Percentiles rank a stretch among this genome's conserved stretches.
Evolutionary conservation across 2,888 invertebrate genomes (phyloP).

Genomic region (Drosophila limbata): DNA sequence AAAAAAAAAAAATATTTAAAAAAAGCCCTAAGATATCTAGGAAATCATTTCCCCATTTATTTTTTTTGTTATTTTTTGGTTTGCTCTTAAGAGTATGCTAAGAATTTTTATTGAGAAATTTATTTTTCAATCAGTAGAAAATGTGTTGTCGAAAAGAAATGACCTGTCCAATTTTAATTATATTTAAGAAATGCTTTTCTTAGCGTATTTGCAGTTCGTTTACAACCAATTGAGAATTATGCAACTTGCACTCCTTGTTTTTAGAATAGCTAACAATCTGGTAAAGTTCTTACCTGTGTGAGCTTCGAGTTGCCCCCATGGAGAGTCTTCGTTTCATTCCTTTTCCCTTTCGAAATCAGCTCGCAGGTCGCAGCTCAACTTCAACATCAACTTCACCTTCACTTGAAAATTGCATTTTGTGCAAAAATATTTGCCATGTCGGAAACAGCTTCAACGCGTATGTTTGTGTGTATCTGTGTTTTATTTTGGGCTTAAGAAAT

Average conservation of each 20-base stretch:
- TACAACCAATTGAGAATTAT: background rate
- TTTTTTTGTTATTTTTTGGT: no score
- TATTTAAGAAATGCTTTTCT: background rate
- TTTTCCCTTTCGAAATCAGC: conserved; percentile 3
- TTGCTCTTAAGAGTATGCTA: background rate
- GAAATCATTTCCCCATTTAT: background rate
- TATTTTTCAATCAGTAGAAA: no score
- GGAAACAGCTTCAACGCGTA: conserved; percentile 42
- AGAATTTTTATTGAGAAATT: background rate
- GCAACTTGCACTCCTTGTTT: conserved; percentile 30
- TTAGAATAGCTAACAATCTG: conserved; percentile 65
- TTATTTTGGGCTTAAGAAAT: conserved; percentile 35
- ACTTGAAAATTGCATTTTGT: conserved; percentile 75
- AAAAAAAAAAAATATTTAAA: background rate
- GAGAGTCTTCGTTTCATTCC: background rate
- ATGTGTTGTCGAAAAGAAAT: no score
- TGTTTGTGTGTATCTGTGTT: background rate
- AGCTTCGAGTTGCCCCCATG: conserved; percentile 20
- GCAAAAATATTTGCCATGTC: conserved; percentile 62
- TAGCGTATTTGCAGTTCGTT: conserved; percentile 26
- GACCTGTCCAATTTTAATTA: no score
- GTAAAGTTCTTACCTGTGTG: conserved; percentile 54
- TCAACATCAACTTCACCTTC: conserved; percentile 69
- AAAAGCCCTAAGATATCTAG: background rate
- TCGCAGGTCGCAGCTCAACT: conserved; percentile 21